phyloP scores from a whole-genome alignment of 2,888 invertebrate species.

The Ophion obscuratus region DNA sequence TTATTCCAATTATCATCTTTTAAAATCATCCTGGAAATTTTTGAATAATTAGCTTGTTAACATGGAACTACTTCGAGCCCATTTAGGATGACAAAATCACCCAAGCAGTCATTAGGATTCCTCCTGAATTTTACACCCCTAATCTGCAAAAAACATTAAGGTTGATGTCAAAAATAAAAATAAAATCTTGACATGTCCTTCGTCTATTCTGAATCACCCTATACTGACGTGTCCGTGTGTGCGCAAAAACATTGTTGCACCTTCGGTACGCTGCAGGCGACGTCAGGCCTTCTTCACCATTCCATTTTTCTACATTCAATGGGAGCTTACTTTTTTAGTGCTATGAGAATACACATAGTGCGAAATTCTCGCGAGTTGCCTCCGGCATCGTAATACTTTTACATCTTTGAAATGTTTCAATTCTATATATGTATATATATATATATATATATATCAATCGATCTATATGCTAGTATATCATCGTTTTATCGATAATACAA shows the following conservation, averaged over 20 bases:
- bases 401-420: conserved; percentile 45
- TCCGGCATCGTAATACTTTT: conserved; percentile 47
- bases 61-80: too few species aligned
- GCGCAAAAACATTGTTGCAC: conserved; percentile 54
- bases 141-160: background rate
- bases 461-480: conserved; percentile 28
- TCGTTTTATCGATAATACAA: conserved; percentile 67
- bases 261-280: conserved; percentile 22
- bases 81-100: too few species aligned
- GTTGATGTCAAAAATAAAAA: background rate
- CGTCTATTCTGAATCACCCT: background rate
- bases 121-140: background rate
- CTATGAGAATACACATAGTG: conserved; percentile 27
- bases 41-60: background rate
- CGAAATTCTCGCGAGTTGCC: conserved; percentile 58
- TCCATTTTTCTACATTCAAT: conserved; percentile 57
- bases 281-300: conserved; percentile 37
- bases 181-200: background rate
- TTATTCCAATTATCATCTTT: background rate
- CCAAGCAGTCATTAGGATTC: too few species aligned
- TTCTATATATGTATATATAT: conserved; percentile 21
- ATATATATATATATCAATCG: conserved; percentile 6
- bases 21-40: background rate
- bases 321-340: conserved; percentile 61
- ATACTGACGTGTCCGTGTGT: background rate